Percentiles rank a stretch among this genome's conserved stretches.
Conservation (phyloP, 1,140 invertebrate species). For the Drosophila quadrilineata region DNA sequence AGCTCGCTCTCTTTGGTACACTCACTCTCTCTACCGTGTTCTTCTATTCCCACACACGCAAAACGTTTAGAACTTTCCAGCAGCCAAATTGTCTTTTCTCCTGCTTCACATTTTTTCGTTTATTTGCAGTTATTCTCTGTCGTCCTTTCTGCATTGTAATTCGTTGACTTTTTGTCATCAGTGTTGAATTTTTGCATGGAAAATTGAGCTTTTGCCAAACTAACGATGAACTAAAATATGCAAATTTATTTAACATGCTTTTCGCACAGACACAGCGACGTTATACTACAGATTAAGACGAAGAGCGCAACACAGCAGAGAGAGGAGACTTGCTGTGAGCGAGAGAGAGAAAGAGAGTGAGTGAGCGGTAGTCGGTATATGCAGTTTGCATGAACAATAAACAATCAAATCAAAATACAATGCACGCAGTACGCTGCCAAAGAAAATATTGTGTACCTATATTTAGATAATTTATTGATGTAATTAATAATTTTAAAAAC, state of each 20-base stretch:
- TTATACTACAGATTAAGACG: background rate
- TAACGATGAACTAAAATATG: constrained; percentile 77
- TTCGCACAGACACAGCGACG: constrained; percentile 21
- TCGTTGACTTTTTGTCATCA: constrained; percentile 65
- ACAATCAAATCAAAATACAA: constrained; percentile 50
- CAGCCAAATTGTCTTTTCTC: constrained; percentile 34
- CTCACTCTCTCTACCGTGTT: too few species aligned
- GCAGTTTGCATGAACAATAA: constrained; percentile 46
- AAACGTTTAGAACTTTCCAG: constrained; percentile 37
- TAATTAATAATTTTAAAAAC: background rate
- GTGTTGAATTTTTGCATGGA: constrained; percentile 68
- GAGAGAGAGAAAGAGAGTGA: background rate
- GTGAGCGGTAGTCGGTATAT: constrained; percentile 18
- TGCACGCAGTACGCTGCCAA: constrained; percentile 5
- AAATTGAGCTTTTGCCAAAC: constrained; percentile 75
- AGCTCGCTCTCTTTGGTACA: too few species aligned
- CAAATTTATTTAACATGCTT: constrained; percentile 77
- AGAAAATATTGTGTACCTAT: background rate
- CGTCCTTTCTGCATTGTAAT: constrained; percentile 45
- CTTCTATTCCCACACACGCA: constrained; percentile 18
- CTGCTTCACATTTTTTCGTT: background rate
- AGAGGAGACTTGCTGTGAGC: background rate
- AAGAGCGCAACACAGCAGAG: constrained; percentile 9
- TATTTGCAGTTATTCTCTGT: background rate
- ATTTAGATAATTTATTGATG: background rate